These are phyloP conservation scores for Acanthurus tractus DNA, from an alignment of 2,797 vertebrate species.

Conservation along the genomic window DNA sequence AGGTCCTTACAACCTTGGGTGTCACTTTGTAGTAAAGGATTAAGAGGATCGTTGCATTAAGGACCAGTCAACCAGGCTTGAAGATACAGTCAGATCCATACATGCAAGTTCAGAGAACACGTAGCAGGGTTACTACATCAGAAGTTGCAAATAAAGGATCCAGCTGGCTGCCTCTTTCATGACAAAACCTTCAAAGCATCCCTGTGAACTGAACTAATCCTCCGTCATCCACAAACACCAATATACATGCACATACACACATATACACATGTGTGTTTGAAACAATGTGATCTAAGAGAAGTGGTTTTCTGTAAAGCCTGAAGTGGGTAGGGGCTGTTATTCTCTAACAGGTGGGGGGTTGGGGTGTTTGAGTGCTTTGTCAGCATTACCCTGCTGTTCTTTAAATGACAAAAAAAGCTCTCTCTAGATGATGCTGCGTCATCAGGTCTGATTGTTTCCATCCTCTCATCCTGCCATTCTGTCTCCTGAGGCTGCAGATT, in stretches of 20 bases:
- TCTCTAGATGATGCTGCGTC: slow-evolving; percentile 73
- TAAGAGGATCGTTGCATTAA: slow-evolving; percentile 23
- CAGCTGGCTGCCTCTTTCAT: slow-evolving; percentile 59
- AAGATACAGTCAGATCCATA: slow-evolving; percentile 35
- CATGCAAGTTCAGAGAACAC: slow-evolving; percentile 29
- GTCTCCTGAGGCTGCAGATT: slow-evolving; percentile 59
- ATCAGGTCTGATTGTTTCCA: slow-evolving; percentile 73
- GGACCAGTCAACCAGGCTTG: slow-evolving; percentile 1
- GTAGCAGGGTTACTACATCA: slow-evolving; percentile 33
- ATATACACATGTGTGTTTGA: slow-evolving; percentile 34
- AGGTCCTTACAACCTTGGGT: slow-evolving; percentile 7
- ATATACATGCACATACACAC: slow-evolving; percentile 33
- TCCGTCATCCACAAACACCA: slow-evolving; percentile 49
- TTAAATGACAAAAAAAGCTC: slow-evolving; percentile 70
- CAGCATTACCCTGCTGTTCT: slow-evolving; percentile 65
- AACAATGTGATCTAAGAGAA: slow-evolving; percentile 39
- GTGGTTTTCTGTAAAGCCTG: slow-evolving; percentile 30
- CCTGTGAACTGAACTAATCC: slow-evolving; percentile 57
- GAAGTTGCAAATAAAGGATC: slow-evolving; percentile 51
- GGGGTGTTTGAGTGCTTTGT: slow-evolving; percentile 65
- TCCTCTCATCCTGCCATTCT: slow-evolving; percentile 47
- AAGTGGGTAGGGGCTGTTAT: slow-evolving; percentile 35
- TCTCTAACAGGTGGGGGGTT: slow-evolving; percentile 52
- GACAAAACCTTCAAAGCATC: slow-evolving; percentile 62
- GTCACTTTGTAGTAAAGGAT: slow-evolving; percentile 3